phyloP scores from a whole-genome alignment of 2,888 invertebrate genomes.

The Melinaea marsaeus region DNA sequence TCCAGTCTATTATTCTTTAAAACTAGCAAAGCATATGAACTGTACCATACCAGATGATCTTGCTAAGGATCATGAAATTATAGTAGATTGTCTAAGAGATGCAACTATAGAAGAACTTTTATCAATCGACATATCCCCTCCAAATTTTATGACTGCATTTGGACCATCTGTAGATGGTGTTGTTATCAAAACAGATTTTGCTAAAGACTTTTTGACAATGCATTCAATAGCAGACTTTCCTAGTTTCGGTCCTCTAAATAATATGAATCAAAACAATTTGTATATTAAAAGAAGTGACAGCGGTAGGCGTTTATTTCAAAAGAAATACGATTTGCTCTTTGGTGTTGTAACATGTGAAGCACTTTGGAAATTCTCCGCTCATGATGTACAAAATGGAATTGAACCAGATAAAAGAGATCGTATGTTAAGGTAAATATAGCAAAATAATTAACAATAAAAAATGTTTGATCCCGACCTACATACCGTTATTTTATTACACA shows the following conservation, averaged over 20 bases:
- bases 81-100: constrained; percentile 90
- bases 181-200: constrained; percentile 92
- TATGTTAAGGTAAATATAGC: constrained; percentile 78
- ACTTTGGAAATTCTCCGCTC: constrained; percentile 92
- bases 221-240: constrained; percentile 82
- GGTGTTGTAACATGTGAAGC: constrained; percentile 95
- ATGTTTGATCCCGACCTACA: neutral
- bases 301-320: constrained; percentile 77
- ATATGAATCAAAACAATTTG: constrained; percentile 75
- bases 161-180: constrained; percentile 97
- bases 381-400: constrained; percentile 89
- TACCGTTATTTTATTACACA: constrained; percentile 11
- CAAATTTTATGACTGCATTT: constrained; percentile 90
- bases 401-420: constrained; percentile 92
- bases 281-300: constrained; percentile 81
- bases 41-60: constrained; percentile 90
- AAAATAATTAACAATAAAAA: neutral
- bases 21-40: constrained; percentile 88
- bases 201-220: constrained; percentile 86
- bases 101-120: constrained; percentile 85
- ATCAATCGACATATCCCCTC: constrained; percentile 86
- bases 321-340: constrained; percentile 90
- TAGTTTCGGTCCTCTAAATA: constrained; percentile 78
- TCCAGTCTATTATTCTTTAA: constrained; percentile 88
- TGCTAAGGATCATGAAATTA: constrained; percentile 87